phyloP scores from a whole-genome alignment of 2,113 vertebrate genomes.

The Leptobrachium leishanense region DNA sequence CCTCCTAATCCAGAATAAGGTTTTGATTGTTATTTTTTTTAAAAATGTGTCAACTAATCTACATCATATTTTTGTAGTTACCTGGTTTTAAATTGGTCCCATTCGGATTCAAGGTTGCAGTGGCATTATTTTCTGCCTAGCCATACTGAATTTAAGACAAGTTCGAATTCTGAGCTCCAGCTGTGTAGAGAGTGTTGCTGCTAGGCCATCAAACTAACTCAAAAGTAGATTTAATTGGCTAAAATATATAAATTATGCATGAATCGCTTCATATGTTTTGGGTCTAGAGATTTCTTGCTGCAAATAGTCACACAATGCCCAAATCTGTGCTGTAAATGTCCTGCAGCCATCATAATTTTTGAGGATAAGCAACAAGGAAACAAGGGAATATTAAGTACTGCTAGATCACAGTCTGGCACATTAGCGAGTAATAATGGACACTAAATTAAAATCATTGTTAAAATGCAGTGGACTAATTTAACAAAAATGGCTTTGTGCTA shows the following conservation, averaged over 20 bases:
- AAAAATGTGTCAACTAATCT: background rate
- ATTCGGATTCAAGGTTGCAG: slow-evolving; percentile 7
- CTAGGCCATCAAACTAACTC: slow-evolving; percentile 45
- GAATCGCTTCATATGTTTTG: slow-evolving; percentile 35
- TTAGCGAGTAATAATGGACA: slow-evolving; percentile 20
- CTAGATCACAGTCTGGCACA: background rate
- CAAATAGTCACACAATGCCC: slow-evolving; percentile 37
- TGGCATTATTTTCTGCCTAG: slow-evolving; percentile 34
- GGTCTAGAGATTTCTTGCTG: slow-evolving; percentile 44
- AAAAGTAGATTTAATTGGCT: slow-evolving; percentile 48
- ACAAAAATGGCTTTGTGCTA: background rate
- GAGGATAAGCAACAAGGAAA: slow-evolving; percentile 31
- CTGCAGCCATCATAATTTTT: slow-evolving; percentile 37
- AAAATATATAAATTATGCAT: slow-evolving; percentile 50
- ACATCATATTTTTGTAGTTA: slow-evolving; percentile 5
- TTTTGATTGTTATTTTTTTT: too few species aligned
- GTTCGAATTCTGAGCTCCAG: slow-evolving; percentile 42
- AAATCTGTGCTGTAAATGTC: slow-evolving; percentile 38
- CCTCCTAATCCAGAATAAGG: background rate
- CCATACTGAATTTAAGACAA: slow-evolving; percentile 37
- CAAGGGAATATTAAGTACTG: slow-evolving; percentile 1
- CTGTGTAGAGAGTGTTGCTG: slow-evolving; percentile 34
- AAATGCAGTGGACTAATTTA: background rate
- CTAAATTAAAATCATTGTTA: slow-evolving; percentile 9
- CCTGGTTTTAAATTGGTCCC: slow-evolving; percentile 35